Percentiles rank a stretch among this genome's conserved stretches.
phyloP scores from a whole-genome alignment of 1,140 invertebrate genomes.

The Megathymus violae region DNA sequence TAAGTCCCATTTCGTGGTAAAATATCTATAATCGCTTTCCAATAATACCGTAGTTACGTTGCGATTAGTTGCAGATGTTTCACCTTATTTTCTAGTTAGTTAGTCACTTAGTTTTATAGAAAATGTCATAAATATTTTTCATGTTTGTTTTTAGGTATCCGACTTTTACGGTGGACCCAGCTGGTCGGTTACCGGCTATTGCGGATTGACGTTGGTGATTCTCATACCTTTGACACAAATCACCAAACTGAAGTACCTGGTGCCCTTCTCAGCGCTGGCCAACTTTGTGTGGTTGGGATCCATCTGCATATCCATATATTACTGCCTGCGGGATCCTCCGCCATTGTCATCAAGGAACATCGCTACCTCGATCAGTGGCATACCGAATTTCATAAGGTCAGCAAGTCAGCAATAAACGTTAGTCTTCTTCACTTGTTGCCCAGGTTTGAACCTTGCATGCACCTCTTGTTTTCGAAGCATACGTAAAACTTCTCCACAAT shows the following conservation, averaged over 20 bases:
- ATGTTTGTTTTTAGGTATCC: conserved; percentile 74
- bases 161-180: conserved; percentile 70
- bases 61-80: no score
- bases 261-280: conserved; percentile 90
- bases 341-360: conserved; percentile 79
- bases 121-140: no score
- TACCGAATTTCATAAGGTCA: conserved; percentile 87
- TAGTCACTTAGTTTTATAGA: no score
- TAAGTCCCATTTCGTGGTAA: neutral
- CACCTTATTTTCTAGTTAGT: no score
- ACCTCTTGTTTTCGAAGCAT: no score
- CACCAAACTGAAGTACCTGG: conserved; percentile 88
- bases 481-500: no score
- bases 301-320: conserved; percentile 89
- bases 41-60: no score
- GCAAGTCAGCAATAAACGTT: no score
- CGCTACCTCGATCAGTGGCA: conserved; percentile 78
- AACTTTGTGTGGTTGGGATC: conserved; percentile 88
- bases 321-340: conserved; percentile 86
- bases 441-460: no score
- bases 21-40: neutral
- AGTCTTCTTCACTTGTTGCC: no score
- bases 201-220: conserved; percentile 84
- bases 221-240: conserved; percentile 87
- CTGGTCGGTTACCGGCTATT: conserved; percentile 82